These are phyloP conservation scores for Cataglyphis cursor DNA, from an alignment of 2,888 invertebrate species.

Conservation along the genomic window DNA sequence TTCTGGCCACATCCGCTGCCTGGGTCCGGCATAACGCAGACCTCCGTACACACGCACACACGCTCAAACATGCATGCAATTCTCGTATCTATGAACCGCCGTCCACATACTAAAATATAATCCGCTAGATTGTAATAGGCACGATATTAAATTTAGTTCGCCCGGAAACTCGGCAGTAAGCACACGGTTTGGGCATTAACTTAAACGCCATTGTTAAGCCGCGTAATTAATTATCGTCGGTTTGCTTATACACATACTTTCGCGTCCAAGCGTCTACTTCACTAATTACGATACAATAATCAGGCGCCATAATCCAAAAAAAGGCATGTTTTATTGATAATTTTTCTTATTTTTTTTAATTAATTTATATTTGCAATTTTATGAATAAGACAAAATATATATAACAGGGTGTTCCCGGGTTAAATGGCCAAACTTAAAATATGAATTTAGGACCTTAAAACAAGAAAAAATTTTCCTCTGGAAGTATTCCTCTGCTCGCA, in stretches of 20 bases:
- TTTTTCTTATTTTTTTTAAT: not conserved
- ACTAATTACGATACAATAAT: slow-evolving; percentile 49
- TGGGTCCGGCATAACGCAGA: slow-evolving; percentile 54
- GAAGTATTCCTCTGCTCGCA: too few relatives aligned
- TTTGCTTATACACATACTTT: slow-evolving; percentile 29
- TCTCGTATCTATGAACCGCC: slow-evolving; percentile 45
- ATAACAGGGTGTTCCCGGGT: too few relatives aligned
- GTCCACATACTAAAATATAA: slow-evolving; percentile 81
- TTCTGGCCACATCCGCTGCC: slow-evolving; percentile 67
- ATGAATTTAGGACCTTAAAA: too few relatives aligned
- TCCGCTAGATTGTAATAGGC: slow-evolving; percentile 83
- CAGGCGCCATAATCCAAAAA: slow-evolving; percentile 9
- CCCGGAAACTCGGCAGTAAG: slow-evolving; percentile 76
- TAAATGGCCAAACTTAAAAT: too few relatives aligned
- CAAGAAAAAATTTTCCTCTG: too few relatives aligned
- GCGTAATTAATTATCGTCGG: slow-evolving; percentile 81
- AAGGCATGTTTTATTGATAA: not conserved
- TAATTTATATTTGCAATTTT: slow-evolving; percentile 4
- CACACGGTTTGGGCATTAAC: slow-evolving; percentile 79
- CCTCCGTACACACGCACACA: slow-evolving; percentile 36
- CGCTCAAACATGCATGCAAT: slow-evolving; percentile 47
- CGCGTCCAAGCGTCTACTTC: slow-evolving; percentile 36
- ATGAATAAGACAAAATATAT: not conserved
- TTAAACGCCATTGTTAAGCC: slow-evolving; percentile 81
- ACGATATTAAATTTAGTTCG: slow-evolving; percentile 85